Conservation (phyloP, 2,888 invertebrate species). For the Deilephila porcellus region DNA sequence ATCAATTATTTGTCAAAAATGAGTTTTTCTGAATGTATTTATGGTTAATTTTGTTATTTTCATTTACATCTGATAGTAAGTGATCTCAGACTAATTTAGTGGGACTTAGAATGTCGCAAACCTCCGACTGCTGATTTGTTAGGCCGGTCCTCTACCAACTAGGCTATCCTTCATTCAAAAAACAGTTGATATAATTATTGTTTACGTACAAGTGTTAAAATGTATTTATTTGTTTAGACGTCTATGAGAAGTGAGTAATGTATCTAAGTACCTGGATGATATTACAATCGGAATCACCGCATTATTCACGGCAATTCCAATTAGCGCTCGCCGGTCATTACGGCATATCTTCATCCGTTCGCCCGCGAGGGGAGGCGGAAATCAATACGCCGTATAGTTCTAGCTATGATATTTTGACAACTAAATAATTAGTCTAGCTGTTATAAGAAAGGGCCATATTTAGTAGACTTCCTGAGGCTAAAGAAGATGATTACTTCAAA, state of each 20-base stretch:
- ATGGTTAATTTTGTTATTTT: too few species aligned
- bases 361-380: background rate
- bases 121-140: too few species aligned
- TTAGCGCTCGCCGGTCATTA: background rate
- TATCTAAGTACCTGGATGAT: background rate
- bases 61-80: too few species aligned
- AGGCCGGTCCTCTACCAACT: background rate
- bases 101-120: too few species aligned
- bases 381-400: background rate
- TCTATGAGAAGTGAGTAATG: background rate
- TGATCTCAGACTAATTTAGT: too few species aligned
- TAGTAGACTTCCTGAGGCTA: too few species aligned
- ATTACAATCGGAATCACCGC: background rate
- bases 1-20: too few species aligned
- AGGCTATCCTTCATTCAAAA: background rate
- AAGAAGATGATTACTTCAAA: too few species aligned
- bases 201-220: background rate
- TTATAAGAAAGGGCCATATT: too few species aligned
- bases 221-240: background rate
- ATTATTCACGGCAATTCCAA: slow-evolving; percentile 3
- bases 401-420: background rate
- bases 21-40: too few species aligned
- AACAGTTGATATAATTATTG: background rate
- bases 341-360: background rate
- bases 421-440: background rate